These are phyloP conservation scores for Imbricaverruca yamaguchii DNA, from an alignment of 2,888 invertebrate genomes.

Conservation along the genomic window DNA sequence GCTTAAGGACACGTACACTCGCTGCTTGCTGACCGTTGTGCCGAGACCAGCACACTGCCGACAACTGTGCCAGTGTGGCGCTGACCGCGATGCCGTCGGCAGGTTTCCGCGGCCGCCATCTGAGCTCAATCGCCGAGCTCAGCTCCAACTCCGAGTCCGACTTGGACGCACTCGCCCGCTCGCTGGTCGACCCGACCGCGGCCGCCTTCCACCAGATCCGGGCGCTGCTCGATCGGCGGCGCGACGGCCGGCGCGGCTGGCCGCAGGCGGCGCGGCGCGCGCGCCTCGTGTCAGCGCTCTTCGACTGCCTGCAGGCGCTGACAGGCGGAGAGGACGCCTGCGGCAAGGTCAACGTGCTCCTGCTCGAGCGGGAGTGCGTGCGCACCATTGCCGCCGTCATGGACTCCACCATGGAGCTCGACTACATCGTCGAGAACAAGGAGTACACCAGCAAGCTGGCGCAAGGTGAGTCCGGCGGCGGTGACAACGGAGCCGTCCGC, in stretches of 20 bases:
- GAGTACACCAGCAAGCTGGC: constrained; percentile 86
- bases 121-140: background rate
- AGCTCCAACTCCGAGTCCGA: background rate
- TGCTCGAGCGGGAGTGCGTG: constrained; percentile 9
- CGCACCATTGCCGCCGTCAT: constrained; percentile 44
- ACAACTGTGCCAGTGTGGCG: background rate
- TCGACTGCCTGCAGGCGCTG: constrained; percentile 1
- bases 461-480: constrained; percentile 50
- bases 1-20: no score
- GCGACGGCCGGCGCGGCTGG: no score
- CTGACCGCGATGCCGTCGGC: background rate
- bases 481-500: background rate
- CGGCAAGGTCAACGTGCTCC: constrained; percentile 16
- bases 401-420: constrained; percentile 88
- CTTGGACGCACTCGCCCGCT: background rate
- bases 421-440: constrained; percentile 88
- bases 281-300: background rate
- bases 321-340: background rate
- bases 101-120: background rate
- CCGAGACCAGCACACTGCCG: no score
- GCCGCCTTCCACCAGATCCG: background rate
- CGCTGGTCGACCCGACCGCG: background rate
- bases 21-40: no score
- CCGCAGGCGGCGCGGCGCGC: background rate
- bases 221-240: background rate